Percentiles rank a stretch among this genome's conserved stretches.
Conservation (phyloP, 2,113 vertebrate genomes). For the Malurus cyaneus region DNA sequence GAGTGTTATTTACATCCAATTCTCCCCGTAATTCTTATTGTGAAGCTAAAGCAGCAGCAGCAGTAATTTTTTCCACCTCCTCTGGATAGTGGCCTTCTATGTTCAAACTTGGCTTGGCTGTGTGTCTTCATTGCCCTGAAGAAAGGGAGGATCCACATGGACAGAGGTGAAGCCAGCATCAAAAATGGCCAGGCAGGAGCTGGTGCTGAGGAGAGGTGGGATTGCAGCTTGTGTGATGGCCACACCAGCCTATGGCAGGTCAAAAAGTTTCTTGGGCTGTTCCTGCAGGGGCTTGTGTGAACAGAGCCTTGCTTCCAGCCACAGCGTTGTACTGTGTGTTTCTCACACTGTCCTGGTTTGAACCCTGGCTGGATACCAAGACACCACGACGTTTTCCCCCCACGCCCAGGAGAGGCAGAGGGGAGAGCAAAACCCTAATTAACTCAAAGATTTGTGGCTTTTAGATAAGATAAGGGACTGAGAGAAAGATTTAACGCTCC, state of each 20-base stretch:
- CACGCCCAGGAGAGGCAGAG: too few species aligned
- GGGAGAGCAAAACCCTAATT: too few species aligned
- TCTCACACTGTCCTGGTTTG: background rate
- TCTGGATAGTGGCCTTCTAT: background rate
- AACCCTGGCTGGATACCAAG: too few species aligned
- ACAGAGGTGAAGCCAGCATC: background rate
- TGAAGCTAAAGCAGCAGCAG: background rate
- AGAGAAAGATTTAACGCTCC: too few species aligned
- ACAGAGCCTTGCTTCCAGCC: background rate
- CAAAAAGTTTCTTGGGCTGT: background rate
- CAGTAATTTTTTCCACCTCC: background rate
- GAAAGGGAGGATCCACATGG: background rate
- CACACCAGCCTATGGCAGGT: rapidly evolving
- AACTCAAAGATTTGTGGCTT: too few species aligned
- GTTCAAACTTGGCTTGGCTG: background rate
- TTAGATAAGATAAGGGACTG: too few species aligned
- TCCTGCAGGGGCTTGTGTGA: background rate
- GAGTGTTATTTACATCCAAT: background rate
- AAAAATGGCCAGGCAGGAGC: background rate
- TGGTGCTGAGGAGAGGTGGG: background rate
- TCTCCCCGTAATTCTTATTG: background rate
- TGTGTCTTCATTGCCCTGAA: background rate
- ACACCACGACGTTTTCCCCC: too few species aligned
- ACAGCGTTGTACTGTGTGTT: background rate
- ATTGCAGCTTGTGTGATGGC: background rate